Evolutionary conservation across 2,888 invertebrate species (phyloP).

Genomic region (Cacoxenus indagator): DNA sequence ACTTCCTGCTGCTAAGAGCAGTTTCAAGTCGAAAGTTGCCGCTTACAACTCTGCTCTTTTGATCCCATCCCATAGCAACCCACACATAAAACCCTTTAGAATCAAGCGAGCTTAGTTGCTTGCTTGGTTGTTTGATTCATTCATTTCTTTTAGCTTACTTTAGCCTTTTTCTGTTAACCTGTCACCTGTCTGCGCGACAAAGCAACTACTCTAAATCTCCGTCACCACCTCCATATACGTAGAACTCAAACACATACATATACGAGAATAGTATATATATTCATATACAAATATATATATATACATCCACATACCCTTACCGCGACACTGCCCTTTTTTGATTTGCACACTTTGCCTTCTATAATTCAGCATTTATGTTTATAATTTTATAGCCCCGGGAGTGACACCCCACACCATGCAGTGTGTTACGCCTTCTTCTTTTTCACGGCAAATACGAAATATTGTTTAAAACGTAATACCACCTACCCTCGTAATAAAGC

Average conservation of each 20-base stretch:
- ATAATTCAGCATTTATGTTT: constrained; percentile 55
- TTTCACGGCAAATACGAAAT: constrained; percentile 59
- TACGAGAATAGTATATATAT: too few relatives aligned
- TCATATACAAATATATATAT: background rate
- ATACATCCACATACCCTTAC: background rate
- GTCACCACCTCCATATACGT: too few relatives aligned
- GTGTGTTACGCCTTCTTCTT: background rate
- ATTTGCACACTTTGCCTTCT: background rate
- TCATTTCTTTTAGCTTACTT: background rate
- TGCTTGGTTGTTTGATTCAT: background rate
- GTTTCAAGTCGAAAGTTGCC: constrained; percentile 5
- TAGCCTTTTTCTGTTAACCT: too few relatives aligned
- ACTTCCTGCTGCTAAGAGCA: constrained; percentile 10
- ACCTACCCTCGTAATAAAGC: constrained; percentile 11
- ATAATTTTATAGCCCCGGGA: constrained; percentile 54
- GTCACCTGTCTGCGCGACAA: too few relatives aligned
- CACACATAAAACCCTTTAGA: background rate
- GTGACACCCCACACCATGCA: constrained; percentile 3
- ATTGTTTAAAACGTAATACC: constrained; percentile 53
- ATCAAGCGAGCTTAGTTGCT: background rate
- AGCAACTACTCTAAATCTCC: too few relatives aligned
- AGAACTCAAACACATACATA: too few relatives aligned
- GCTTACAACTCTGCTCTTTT: background rate
- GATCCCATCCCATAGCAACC: background rate
- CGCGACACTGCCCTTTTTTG: background rate